Percentiles rank a stretch among this genome's conserved stretches.
These are phyloP conservation scores for Euplagia quadripunctaria DNA, from an alignment of 2,888 invertebrate species.

Conservation along the genomic window DNA sequence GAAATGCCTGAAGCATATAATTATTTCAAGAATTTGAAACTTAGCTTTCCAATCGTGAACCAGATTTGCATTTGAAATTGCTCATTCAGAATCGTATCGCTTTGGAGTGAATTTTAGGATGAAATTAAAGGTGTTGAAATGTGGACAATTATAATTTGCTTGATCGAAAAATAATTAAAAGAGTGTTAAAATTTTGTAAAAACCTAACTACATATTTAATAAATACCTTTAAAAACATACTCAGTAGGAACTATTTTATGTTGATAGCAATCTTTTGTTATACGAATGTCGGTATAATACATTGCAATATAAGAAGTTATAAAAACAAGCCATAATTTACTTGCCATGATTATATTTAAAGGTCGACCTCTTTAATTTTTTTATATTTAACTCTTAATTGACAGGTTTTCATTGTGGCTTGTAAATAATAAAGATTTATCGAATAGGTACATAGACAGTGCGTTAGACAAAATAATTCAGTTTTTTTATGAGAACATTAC, in stretches of 20 bases:
- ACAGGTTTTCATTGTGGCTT: slow-evolving; percentile 57
- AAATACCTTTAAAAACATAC: too few species aligned
- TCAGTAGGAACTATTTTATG: too few species aligned
- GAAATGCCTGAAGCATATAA: slow-evolving; percentile 4
- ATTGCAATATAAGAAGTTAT: slow-evolving; percentile 35
- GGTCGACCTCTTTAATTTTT: slow-evolving; percentile 41
- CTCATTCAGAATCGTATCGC: not conserved
- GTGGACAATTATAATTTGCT: too few species aligned
- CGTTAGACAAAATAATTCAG: not conserved
- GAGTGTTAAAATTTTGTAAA: too few species aligned
- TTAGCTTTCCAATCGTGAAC: not conserved
- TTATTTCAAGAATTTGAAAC: slow-evolving; percentile 1
- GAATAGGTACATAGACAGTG: not conserved
- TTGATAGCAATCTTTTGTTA: too few species aligned
- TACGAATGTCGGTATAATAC: not conserved
- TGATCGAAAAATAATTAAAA: too few species aligned
- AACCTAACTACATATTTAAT: too few species aligned
- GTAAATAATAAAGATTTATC: slow-evolving; percentile 28
- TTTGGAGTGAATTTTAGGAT: too few species aligned
- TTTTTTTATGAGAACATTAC: not conserved
- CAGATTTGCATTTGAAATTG: not conserved
- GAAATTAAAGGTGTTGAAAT: too few species aligned
- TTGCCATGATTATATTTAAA: slow-evolving; percentile 47
- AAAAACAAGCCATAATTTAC: slow-evolving; percentile 53
- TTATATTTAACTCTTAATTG: slow-evolving; percentile 47